Evolutionary conservation across 2,888 invertebrate species (phyloP).

Genomic region (Malthinus seriepunctatus): DNA sequence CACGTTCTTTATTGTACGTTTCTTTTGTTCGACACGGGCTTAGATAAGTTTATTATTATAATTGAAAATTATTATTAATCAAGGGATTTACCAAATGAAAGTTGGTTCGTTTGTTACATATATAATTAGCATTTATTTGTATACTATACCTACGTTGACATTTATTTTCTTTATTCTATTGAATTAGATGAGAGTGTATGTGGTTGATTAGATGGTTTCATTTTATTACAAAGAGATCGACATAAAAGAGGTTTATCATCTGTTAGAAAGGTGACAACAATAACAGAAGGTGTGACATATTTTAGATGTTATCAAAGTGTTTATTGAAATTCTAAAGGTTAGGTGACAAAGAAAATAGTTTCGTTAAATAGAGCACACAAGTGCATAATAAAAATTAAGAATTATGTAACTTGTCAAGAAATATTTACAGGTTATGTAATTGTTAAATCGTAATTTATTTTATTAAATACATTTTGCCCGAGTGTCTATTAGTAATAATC

Average conservation of each 20-base stretch:
- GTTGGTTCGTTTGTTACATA: background rate
- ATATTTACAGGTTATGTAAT: conserved; percentile 9
- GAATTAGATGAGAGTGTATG: background rate
- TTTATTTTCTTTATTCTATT: conserved; percentile 1
- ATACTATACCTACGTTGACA: background rate
- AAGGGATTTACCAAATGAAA: background rate
- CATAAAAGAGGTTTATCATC: conserved; percentile 6
- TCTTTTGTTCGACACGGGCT: background rate
- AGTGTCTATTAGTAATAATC: too few species aligned
- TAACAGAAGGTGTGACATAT: conserved; percentile 16
- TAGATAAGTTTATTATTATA: background rate
- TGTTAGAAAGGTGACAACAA: conserved; percentile 22
- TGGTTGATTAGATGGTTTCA: conserved; percentile 3
- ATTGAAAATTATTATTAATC: background rate
- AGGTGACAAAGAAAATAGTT: conserved; percentile 4
- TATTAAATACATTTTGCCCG: too few species aligned
- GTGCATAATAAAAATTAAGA: conserved; percentile 6
- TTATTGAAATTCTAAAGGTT: conserved; percentile 14
- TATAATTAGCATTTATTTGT: background rate
- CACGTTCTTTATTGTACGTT: background rate
- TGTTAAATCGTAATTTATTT: too few species aligned
- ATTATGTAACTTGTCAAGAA: conserved; percentile 5
- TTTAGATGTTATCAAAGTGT: conserved; percentile 12
- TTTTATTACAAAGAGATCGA: conserved; percentile 12
- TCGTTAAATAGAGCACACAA: conserved; percentile 4